A percentile compares a stretch with the other conserved stretches of the same genome.
Conservation (phyloP, 37 sponge, comb jelly and placozoan species). For the Cladorhizidae sp. region DNA sequence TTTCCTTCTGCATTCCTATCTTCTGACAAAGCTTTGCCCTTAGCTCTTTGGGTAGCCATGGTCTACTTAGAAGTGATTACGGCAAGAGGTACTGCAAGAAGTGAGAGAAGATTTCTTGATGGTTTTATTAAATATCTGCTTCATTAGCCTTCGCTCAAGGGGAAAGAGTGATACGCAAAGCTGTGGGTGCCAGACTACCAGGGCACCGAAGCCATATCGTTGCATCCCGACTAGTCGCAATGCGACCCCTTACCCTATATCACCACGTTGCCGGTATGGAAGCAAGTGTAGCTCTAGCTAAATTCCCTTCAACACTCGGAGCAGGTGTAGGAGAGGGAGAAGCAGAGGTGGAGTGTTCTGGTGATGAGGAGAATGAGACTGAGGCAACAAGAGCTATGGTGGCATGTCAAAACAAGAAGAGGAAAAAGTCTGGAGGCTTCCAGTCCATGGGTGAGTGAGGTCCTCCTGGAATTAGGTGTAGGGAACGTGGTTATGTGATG, state of each 20-base stretch:
- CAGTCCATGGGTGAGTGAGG: conserved; percentile 76
- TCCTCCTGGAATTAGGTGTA: too few relatives aligned
- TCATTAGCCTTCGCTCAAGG: too few relatives aligned
- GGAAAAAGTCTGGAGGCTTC: conserved; percentile 87
- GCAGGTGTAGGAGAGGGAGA: not conserved
- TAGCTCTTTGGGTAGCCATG: conserved; percentile 20
- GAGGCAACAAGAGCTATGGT: conserved; percentile 41
- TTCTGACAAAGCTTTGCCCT: conserved; percentile 6
- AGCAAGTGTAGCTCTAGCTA: not conserved
- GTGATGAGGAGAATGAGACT: not conserved
- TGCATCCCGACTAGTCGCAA: too few relatives aligned
- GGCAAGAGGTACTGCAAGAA: too few relatives aligned
- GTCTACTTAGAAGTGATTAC: too few relatives aligned
- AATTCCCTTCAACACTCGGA: not conserved
- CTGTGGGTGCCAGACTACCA: too few relatives aligned
- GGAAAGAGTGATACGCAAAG: too few relatives aligned
- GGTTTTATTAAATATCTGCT: too few relatives aligned
- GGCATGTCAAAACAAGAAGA: conserved; percentile 63
- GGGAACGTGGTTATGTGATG: not conserved
- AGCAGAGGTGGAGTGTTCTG: not conserved
- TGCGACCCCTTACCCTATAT: too few relatives aligned
- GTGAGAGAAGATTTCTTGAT: too few relatives aligned
- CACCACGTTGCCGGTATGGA: not conserved
- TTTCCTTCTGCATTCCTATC: not conserved
- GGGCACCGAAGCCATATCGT: too few relatives aligned